Percentiles rank a stretch among this genome's conserved stretches.
Evolutionary conservation across 2,888 invertebrate species (phyloP).

Genomic region (Gymnosoma rotundatum): DNA sequence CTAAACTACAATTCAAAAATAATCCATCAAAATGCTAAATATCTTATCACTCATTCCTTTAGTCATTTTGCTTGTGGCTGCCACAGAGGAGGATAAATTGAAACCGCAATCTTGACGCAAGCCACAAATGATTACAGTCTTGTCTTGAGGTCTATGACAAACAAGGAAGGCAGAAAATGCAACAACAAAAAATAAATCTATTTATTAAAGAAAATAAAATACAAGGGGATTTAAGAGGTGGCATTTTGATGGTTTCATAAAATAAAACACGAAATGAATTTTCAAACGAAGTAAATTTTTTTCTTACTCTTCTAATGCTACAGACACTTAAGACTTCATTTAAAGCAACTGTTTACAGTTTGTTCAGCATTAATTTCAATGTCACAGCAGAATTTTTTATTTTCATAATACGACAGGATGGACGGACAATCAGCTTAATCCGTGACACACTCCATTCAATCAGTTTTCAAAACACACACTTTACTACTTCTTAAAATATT

Average conservation of each 20-base stretch:
- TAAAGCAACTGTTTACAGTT: background rate
- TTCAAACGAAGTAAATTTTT: background rate
- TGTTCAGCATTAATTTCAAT: conserved; percentile 38
- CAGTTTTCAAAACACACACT: conserved; percentile 26
- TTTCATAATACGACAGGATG: conserved; percentile 1
- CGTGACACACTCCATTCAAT: conserved; percentile 8
- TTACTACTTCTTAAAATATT: conserved; percentile 29
- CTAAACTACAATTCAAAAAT: conserved; percentile 62
- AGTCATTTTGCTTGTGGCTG: conserved; percentile 58
- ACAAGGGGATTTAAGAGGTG: conserved; percentile 15
- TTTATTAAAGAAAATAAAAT: background rate
- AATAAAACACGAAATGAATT: background rate
- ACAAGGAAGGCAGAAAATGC: conserved; percentile 15
- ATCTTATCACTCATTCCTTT: conserved; percentile 66
- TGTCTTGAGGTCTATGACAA: conserved; percentile 43
- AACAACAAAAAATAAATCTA: conserved; percentile 10
- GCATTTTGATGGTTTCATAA: background rate
- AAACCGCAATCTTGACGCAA: conserved; percentile 14
- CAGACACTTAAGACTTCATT: background rate
- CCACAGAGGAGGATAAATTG: conserved; percentile 18
- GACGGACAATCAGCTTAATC: conserved; percentile 1
- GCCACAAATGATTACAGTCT: conserved; percentile 35
- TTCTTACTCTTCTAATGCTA: background rate
- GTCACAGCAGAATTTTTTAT: conserved; percentile 44
- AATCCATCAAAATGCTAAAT: conserved; percentile 69